These are phyloP conservation scores for Sinonovacula constricta DNA, from an alignment of 1,140 invertebrate genomes.

Conservation along the genomic window DNA sequence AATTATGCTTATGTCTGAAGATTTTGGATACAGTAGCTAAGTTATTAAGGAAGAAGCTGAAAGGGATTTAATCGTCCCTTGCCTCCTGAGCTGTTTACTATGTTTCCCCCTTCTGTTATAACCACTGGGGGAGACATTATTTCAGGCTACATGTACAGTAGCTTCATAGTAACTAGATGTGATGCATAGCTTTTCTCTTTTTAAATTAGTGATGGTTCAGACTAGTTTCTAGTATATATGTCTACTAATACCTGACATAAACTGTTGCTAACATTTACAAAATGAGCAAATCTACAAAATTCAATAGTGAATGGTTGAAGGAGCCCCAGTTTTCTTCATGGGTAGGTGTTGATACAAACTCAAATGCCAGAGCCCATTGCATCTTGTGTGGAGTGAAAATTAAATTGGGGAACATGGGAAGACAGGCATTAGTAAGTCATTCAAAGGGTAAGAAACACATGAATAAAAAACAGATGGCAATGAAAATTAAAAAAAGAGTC, in stretches of 20 bases:
- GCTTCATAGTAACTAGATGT: slow-evolving; percentile 28
- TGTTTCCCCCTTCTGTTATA: slow-evolving; percentile 10
- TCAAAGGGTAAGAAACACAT: slow-evolving; percentile 40
- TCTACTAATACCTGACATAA: not conserved
- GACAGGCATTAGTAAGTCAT: slow-evolving; percentile 36
- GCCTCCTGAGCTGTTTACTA: slow-evolving; percentile 31
- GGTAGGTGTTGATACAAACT: slow-evolving; percentile 41
- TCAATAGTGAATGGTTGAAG: slow-evolving; percentile 28
- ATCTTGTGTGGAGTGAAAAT: slow-evolving; percentile 33
- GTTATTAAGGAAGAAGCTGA: slow-evolving; percentile 46
- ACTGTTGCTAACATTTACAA: slow-evolving; percentile 12
- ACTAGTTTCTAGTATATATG: slow-evolving; percentile 4
- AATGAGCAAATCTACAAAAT: slow-evolving; percentile 38
- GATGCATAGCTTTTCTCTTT: slow-evolving; percentile 35
- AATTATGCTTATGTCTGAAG: too few species aligned
- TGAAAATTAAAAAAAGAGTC: slow-evolving; percentile 31
- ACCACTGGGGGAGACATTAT: slow-evolving; percentile 26
- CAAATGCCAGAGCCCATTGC: slow-evolving; percentile 30
- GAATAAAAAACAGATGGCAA: slow-evolving; percentile 32
- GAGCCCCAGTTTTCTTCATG: slow-evolving; percentile 29
- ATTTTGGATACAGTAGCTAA: too few species aligned
- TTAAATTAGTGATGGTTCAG: slow-evolving; percentile 25
- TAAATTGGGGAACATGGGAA: slow-evolving; percentile 38
- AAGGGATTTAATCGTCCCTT: slow-evolving; percentile 34
- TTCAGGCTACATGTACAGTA: slow-evolving; percentile 12